Percentiles rank a stretch among this genome's conserved stretches.
These are phyloP conservation scores for Paraplagusia blochii DNA, from an alignment of 2,113 vertebrate species.

Conservation along the genomic window DNA sequence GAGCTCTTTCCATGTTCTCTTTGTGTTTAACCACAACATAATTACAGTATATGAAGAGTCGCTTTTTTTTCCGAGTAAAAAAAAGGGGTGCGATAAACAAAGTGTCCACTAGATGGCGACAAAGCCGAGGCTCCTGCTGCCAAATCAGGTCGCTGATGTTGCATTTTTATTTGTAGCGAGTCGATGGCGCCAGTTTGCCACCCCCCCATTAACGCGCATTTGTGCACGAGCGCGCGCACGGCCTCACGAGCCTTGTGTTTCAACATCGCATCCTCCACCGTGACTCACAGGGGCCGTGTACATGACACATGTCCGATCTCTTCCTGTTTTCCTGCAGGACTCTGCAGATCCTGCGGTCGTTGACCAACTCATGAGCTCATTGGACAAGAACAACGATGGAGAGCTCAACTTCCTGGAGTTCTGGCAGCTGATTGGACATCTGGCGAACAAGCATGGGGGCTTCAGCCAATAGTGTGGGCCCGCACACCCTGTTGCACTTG, in stretches of 20 bases:
- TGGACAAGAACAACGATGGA: conserved; percentile 70
- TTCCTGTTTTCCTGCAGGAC: conserved; percentile 53
- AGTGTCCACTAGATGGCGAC: conserved; percentile 49
- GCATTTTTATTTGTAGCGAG: conserved; percentile 12
- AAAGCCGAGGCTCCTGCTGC: conserved; percentile 11
- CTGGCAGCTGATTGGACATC: conserved; percentile 72
- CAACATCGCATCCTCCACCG: not conserved
- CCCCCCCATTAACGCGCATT: not conserved
- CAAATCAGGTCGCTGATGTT: conserved; percentile 43
- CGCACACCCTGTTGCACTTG: conserved; percentile 5
- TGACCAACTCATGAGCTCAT: conserved; percentile 62
- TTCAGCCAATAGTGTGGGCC: conserved; percentile 57
- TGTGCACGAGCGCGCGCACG: not conserved
- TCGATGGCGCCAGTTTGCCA: conserved; percentile 20
- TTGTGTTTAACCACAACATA: conserved; percentile 5
- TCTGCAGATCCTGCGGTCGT: conserved; percentile 49
- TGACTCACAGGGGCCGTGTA: not conserved
- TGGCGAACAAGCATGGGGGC: conserved; percentile 57
- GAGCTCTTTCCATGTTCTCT: not conserved
- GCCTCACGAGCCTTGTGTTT: not conserved
- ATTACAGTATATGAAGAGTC: conserved; percentile 11
- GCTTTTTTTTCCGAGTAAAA: not conserved
- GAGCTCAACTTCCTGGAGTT: conserved; percentile 70
- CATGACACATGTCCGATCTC: not conserved
- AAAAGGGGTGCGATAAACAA: not conserved